A percentile compares a stretch with the other conserved stretches of the same genome.
Conservation (phyloP, 2,797 vertebrate species). For the Sebastes taczanowskii region DNA sequence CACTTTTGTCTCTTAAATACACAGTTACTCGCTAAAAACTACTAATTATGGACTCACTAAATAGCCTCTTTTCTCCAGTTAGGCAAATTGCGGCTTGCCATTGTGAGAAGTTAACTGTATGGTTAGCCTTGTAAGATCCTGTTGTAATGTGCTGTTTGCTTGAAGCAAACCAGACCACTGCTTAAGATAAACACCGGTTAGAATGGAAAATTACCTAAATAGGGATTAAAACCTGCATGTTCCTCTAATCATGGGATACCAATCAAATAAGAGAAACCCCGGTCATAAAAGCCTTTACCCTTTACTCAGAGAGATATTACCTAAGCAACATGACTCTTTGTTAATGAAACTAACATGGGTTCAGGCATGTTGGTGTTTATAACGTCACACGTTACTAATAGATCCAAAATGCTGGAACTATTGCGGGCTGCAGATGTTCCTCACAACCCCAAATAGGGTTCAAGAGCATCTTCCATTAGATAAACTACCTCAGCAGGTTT, state of each 20-base stretch:
- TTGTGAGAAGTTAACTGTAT: conserved; percentile 1
- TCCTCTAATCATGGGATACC: conserved; percentile 34
- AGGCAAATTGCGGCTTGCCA: conserved; percentile 20
- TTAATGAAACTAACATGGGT: conserved; percentile 49
- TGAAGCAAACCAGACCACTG: conserved; percentile 48
- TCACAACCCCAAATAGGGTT: conserved; percentile 27
- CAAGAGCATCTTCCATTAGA: conserved; percentile 37
- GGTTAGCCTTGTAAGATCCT: conserved; percentile 8
- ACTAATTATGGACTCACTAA: conserved; percentile 3
- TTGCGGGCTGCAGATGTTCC: conserved; percentile 68
- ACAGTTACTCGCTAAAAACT: neutral
- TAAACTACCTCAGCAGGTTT: conserved; percentile 23
- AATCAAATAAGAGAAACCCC: conserved; percentile 23
- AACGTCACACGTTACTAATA: conserved; percentile 64
- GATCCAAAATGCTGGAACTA: conserved; percentile 53
- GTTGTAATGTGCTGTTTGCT: conserved; percentile 22
- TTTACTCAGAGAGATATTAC: conserved; percentile 34
- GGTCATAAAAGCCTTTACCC: conserved; percentile 32
- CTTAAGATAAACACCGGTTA: conserved; percentile 28
- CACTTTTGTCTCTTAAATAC: conserved; percentile 16
- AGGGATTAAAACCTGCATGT: conserved; percentile 22
- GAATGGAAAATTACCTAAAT: conserved; percentile 54
- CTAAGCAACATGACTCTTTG: conserved; percentile 25
- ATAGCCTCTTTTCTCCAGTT: conserved; percentile 11
- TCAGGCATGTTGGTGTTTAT: conserved; percentile 69